phyloP scores from a whole-genome alignment of 2,888 invertebrate species.

The Drosophila ochracea region DNA sequence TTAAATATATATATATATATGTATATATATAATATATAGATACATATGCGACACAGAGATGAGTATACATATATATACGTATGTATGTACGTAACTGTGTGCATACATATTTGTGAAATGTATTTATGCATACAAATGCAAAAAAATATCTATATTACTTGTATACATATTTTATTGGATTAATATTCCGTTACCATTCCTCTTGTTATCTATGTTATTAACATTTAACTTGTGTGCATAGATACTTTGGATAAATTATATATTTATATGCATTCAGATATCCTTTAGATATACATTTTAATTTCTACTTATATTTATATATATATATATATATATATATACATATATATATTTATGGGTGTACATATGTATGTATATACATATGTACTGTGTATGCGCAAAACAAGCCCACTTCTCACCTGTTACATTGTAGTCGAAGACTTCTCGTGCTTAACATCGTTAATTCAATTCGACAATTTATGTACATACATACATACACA shows the following conservation, averaged over 20 bases:
- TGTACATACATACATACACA: constrained; percentile 2
- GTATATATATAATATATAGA: constrained; percentile 12
- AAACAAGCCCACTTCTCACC: constrained; percentile 74
- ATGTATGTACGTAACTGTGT: constrained; percentile 23
- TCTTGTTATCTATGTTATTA: constrained; percentile 12
- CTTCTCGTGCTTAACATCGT: constrained; percentile 38
- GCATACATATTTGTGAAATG: constrained; percentile 51
- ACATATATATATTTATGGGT: constrained; percentile 7
- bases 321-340: background rate
- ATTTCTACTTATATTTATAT: background rate
- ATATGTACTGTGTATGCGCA: constrained; percentile 62
- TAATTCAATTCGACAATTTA: constrained; percentile 23
- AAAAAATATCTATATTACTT: constrained; percentile 39
- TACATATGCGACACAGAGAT: constrained; percentile 24
- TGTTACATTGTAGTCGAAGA: constrained; percentile 64
- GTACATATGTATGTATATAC: constrained; percentile 17
- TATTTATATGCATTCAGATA: constrained; percentile 1
- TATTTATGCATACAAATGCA: constrained; percentile 48
- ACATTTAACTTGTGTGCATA: constrained; percentile 1
- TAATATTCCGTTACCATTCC: constrained; percentile 16
- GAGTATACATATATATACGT: constrained; percentile 31
- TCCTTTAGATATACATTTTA: constrained; percentile 14
- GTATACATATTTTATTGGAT: constrained; percentile 34
- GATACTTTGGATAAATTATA: constrained; percentile 8
- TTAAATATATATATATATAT: constrained; percentile 9